Conservation (phyloP, 2,113 vertebrate species). For the Rallus limicola region DNA sequence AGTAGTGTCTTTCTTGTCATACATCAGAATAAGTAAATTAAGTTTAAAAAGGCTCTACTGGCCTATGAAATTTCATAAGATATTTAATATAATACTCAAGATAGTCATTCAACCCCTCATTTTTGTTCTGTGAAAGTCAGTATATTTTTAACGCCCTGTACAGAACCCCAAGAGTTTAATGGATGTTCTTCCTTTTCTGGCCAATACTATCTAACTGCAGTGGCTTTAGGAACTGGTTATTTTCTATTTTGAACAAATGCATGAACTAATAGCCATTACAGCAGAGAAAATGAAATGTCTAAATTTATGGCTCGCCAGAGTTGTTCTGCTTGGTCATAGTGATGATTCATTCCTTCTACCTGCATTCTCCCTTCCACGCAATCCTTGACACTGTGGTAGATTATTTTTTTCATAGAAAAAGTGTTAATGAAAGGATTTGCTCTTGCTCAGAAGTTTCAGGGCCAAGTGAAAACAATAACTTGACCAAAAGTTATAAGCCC, state of each 20-base stretch:
- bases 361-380: not conserved
- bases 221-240: not conserved
- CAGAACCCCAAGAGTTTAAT: not conserved
- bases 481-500: not conserved
- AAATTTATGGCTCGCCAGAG: not conserved
- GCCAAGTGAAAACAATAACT: not conserved
- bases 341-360: not conserved
- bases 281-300: not conserved
- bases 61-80: not conserved
- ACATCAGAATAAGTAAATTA: not conserved
- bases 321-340: not conserved
- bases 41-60: not conserved
- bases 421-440: not conserved
- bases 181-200: not conserved
- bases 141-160: not conserved
- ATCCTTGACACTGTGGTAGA: not conserved
- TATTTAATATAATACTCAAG: not conserved
- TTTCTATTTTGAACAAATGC: not conserved
- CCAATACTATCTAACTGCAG: not conserved
- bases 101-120: not conserved
- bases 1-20: not conserved
- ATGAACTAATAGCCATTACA: not conserved
- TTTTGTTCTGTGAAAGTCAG: not conserved
- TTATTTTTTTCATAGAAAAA: not conserved
- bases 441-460: not conserved